Conservation (phyloP, 2,888 invertebrate genomes). For the Sesia bembeciformis region DNA sequence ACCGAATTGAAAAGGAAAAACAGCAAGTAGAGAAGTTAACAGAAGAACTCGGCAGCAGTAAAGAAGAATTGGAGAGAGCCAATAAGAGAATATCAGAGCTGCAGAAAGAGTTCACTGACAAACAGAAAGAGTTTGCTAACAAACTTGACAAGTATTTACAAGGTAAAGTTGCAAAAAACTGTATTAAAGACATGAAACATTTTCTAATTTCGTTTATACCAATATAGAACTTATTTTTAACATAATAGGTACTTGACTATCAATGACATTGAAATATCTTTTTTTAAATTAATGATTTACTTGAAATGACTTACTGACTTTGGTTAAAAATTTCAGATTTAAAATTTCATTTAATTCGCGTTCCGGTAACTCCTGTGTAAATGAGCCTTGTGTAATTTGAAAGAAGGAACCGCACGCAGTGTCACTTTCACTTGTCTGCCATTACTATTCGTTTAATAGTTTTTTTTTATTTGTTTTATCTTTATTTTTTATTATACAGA, state of each 20-base stretch:
- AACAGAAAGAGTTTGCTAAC: constrained; percentile 64
- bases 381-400: no score
- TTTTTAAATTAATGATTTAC: no score
- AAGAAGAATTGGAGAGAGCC: constrained; percentile 69
- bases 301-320: no score
- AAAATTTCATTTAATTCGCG: no score
- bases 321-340: no score
- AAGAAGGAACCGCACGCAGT: no score
- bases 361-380: no score
- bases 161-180: constrained; percentile 21
- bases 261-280: not conserved
- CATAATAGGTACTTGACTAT: no score
- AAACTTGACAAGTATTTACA: constrained; percentile 55
- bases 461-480: no score
- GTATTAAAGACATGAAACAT: no score
- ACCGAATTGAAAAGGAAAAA: constrained; percentile 66
- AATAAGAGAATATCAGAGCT: constrained; percentile 72
- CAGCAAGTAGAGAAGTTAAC: constrained; percentile 67
- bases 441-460: no score
- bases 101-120: constrained; percentile 68
- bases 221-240: not conserved
- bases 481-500: constrained; percentile 25
- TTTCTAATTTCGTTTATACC: not conserved
- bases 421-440: no score
- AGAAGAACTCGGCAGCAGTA: constrained; percentile 56